phyloP scores from a whole-genome alignment of 1,140 invertebrate genomes.

The Macrocentrus cingulum region DNA sequence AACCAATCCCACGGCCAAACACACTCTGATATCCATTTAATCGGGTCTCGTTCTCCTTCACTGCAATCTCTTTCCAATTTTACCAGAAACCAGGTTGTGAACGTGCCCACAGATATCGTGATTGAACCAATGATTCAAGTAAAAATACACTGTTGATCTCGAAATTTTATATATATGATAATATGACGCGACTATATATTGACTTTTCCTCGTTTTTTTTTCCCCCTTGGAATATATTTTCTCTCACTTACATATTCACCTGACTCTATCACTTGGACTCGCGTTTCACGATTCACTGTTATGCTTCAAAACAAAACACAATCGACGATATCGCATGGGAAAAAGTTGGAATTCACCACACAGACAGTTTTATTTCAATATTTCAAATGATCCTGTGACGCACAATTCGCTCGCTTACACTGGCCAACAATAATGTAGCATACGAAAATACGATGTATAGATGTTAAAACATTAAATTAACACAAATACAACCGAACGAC shows the following conservation, averaged over 20 bases:
- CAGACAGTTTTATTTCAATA: too few relatives aligned
- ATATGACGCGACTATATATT: too few relatives aligned
- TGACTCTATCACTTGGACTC: too few relatives aligned
- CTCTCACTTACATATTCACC: too few relatives aligned
- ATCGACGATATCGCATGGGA: too few relatives aligned
- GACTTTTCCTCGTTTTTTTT: too few relatives aligned
- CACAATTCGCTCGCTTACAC: neutral
- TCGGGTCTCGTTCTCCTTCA: neutral
- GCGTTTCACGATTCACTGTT: too few relatives aligned
- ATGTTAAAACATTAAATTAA: constrained; percentile 39
- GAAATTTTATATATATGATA: too few relatives aligned
- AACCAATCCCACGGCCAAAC: neutral
- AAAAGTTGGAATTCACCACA: too few relatives aligned
- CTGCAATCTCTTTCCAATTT: neutral
- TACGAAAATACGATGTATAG: constrained; percentile 19
- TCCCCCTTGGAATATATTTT: too few relatives aligned
- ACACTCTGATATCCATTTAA: neutral
- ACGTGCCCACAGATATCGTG: neutral
- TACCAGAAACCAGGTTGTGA: neutral
- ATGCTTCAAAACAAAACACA: too few relatives aligned
- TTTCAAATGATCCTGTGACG: too few relatives aligned
- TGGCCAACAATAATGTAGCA: constrained; percentile 18
- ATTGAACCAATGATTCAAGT: neutral
- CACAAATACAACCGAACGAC: constrained; percentile 50
- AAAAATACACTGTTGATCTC: neutral